Evolutionary conservation across 2,888 invertebrate species (phyloP).

Genomic region (Campoplex capitator): DNA sequence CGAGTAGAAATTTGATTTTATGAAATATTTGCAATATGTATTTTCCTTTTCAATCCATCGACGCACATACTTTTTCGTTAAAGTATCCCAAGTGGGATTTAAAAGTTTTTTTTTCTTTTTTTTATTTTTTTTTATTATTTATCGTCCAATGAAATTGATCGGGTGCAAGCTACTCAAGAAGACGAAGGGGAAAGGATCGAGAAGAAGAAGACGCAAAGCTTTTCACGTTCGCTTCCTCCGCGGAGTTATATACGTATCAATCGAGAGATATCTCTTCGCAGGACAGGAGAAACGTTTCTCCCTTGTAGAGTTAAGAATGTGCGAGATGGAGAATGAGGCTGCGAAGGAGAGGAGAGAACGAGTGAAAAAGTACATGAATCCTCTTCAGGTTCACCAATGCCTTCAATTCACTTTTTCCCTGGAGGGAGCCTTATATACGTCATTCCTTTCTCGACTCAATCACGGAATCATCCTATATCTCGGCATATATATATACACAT

Average conservation of each 20-base stretch:
- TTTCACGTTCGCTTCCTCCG: constrained; percentile 3
- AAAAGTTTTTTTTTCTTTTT: neutral
- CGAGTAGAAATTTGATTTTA: constrained; percentile 4
- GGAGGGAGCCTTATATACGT: constrained; percentile 35
- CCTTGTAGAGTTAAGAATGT: constrained; percentile 6
- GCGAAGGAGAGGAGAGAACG: neutral
- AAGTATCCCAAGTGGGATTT: constrained; percentile 2
- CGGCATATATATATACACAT: constrained; percentile 1
- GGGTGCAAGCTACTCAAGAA: constrained; percentile 32
- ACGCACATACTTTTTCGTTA: neutral
- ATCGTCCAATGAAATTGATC: constrained; percentile 43
- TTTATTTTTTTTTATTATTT: neutral
- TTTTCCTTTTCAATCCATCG: constrained; percentile 1
- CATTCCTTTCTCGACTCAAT: constrained; percentile 63
- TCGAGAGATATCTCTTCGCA: neutral
- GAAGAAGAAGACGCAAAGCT: constrained; percentile 20
- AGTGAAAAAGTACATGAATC: constrained; percentile 18
- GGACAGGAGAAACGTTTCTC: constrained; percentile 35
- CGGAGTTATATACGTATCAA: neutral
- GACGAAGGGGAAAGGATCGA: constrained; percentile 38
- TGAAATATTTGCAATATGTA: neutral
- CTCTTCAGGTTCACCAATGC: constrained; percentile 48
- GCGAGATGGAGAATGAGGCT: neutral
- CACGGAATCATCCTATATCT: constrained; percentile 60
- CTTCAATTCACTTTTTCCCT: constrained; percentile 52